A percentile compares a stretch with the other conserved stretches of the same genome.
phyloP scores from a whole-genome alignment of 2,797 vertebrate species.

The Pseudochirops cupreus region DNA sequence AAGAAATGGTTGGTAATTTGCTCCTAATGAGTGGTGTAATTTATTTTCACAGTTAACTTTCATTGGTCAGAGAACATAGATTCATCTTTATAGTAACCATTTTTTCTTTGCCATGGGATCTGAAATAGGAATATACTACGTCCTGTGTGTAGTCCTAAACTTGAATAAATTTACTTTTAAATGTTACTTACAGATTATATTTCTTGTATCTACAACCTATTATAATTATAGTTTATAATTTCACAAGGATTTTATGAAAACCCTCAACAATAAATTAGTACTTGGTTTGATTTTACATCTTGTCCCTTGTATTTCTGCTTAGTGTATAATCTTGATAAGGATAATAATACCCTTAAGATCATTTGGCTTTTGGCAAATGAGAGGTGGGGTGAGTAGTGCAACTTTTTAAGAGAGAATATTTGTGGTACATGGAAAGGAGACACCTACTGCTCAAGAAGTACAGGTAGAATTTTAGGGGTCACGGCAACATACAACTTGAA shows the following conservation, averaged over 20 bases:
- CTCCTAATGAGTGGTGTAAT: neutral
- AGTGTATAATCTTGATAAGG: neutral
- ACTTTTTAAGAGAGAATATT: neutral
- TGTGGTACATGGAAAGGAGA: neutral
- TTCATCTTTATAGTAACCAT: neutral
- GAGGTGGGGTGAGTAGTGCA: neutral
- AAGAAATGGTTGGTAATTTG: neutral
- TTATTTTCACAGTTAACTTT: neutral
- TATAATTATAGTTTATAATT: neutral
- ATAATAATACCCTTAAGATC: neutral
- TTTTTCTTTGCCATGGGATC: neutral
- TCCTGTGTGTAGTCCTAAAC: neutral
- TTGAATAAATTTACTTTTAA: neutral
- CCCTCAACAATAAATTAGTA: neutral
- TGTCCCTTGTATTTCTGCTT: neutral
- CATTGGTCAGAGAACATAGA: neutral
- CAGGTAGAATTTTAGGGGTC: neutral
- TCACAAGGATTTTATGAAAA: neutral
- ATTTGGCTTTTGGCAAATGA: neutral
- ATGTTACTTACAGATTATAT: neutral
- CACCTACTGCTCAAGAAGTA: neutral
- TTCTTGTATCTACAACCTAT: neutral
- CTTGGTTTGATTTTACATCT: neutral
- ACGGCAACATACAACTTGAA: neutral
- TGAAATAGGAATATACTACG: neutral